Conservation (phyloP, 92 coral and sea anemone species). For the Bergia sp. region DNA sequence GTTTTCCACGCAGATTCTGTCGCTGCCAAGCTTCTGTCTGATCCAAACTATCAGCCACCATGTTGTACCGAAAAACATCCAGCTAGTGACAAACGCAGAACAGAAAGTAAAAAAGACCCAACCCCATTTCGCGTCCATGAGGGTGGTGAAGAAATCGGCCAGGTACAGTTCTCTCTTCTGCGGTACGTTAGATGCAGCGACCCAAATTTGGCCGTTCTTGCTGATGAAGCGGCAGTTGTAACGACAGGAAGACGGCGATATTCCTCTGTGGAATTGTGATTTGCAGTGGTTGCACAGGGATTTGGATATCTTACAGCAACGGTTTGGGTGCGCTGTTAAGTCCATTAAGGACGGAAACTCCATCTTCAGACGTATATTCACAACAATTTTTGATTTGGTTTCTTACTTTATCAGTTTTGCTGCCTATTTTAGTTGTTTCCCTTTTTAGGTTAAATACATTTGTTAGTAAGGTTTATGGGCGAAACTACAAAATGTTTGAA, state of each 20-base stretch:
- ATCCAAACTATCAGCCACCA: conserved; percentile 84
- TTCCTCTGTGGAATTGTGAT: neutral
- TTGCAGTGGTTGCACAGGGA: neutral
- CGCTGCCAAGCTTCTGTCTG: conserved; percentile 53
- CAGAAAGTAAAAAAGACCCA: conserved; percentile 79
- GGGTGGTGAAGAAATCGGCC: conserved; percentile 87
- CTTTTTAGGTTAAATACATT: neutral
- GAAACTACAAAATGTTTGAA: neutral
- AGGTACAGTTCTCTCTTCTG: conserved; percentile 72
- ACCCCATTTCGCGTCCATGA: conserved; percentile 87
- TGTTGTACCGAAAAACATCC: conserved; percentile 85
- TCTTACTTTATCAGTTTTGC: no score
- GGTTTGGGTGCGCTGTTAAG: neutral
- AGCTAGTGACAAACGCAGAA: conserved; percentile 80
- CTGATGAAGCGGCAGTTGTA: conserved; percentile 66
- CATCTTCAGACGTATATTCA: neutral
- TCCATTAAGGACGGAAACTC: neutral
- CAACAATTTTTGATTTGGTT: no score
- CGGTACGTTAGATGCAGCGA: conserved; percentile 75
- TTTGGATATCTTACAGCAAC: neutral
- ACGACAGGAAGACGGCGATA: neutral
- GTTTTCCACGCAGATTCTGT: conserved; percentile 78
- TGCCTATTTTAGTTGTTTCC: neutral
- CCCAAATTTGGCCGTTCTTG: conserved; percentile 70
- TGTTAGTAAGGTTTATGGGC: neutral